These are phyloP conservation scores for Natator depressus DNA, from an alignment of 2,113 vertebrate genomes.

Conservation along the genomic window DNA sequence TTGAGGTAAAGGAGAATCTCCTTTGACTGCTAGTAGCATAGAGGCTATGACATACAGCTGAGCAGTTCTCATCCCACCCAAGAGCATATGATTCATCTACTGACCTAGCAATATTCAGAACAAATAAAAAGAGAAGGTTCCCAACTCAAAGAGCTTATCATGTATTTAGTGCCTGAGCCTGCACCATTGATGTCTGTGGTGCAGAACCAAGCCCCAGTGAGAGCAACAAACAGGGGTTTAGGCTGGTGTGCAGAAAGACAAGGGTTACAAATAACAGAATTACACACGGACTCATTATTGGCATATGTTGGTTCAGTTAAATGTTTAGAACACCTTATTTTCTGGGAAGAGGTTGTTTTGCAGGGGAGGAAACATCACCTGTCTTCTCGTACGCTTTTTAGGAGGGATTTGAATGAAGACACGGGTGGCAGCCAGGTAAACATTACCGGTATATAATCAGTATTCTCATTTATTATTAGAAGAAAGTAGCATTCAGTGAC, in stretches of 20 bases:
- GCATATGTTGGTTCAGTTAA: neutral
- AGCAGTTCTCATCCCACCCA: neutral
- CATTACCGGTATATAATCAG: neutral
- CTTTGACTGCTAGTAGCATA: neutral
- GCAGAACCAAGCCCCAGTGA: neutral
- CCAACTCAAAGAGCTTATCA: neutral
- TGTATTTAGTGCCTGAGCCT: neutral
- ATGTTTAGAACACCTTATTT: neutral
- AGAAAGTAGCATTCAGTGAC: fast-evolving
- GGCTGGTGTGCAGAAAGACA: neutral
- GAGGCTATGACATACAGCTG: neutral
- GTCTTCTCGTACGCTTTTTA: neutral
- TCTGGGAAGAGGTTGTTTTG: neutral
- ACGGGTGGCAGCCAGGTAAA: neutral
- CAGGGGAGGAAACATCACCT: neutral
- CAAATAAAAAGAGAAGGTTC: neutral
- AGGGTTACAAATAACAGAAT: neutral
- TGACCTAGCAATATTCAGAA: neutral
- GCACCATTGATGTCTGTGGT: neutral
- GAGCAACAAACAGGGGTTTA: neutral
- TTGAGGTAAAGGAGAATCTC: neutral
- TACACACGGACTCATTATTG: neutral
- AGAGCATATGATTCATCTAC: neutral
- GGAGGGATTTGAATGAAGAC: neutral
- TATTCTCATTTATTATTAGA: neutral